These are phyloP conservation scores for Belgica antarctica DNA, from an alignment of 2,888 invertebrate genomes.

Conservation along the genomic window DNA sequence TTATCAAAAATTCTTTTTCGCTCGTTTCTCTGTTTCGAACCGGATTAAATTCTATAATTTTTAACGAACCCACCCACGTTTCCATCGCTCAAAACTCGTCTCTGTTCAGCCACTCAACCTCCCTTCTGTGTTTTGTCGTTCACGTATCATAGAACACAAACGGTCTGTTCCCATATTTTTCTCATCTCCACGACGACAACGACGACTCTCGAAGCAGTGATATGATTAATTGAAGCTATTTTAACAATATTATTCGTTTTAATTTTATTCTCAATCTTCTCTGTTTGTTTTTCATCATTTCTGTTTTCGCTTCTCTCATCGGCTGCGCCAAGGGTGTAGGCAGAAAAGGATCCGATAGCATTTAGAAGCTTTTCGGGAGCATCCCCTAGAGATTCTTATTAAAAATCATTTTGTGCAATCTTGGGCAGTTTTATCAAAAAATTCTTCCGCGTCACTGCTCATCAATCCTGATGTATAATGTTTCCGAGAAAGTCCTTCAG, in stretches of 20 bases:
- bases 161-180: background rate
- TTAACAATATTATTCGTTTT: slow-evolving; percentile 35
- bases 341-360: background rate
- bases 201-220: slow-evolving; percentile 1
- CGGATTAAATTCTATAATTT: slow-evolving; percentile 32
- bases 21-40: slow-evolving; percentile 6
- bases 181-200: background rate
- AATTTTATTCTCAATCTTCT: slow-evolving; percentile 34
- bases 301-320: slow-evolving; percentile 13
- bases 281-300: slow-evolving; percentile 25
- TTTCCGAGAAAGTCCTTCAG: background rate
- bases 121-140: background rate
- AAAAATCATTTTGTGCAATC: background rate
- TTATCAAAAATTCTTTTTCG: slow-evolving; percentile 21
- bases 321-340: background rate
- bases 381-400: background rate
- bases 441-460: background rate
- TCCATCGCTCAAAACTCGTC: background rate
- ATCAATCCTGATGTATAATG: background rate
- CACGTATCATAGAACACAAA: slow-evolving; percentile 33
- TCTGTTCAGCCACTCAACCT: background rate
- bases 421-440: background rate
- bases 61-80: background rate
- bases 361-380: background rate
- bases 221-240: slow-evolving; percentile 38